Base-by-base conservation (phyloP, 2,888 invertebrate genomes). In the Noctua fimbriata region DNA sequence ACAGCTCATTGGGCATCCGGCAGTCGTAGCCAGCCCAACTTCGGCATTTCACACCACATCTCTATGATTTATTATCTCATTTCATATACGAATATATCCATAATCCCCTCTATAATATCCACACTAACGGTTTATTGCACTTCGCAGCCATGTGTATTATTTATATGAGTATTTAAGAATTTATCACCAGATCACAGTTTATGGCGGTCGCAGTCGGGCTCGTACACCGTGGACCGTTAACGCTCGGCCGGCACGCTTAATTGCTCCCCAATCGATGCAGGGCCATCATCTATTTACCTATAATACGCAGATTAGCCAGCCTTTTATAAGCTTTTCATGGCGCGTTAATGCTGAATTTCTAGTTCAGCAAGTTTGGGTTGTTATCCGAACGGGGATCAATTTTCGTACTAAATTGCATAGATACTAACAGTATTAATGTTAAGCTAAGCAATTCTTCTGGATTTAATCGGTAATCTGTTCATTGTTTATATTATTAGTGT, bases 261-360 rank as follows among this genome's bases (percentile, higher is more conserved):
- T 91, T 90, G 89, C 88, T 85, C 83, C 67, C 78, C 84, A 87
- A 89, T 89, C 88, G 84, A 87, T 87, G 74, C 81, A 78, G 52
- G 76, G 49, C 81, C 83, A 78, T 81, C 84, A 88, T 87, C 81
- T 87, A 86, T 83, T 84, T 84, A 84, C 76, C 78, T 88, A 84
- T 83, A 84, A 80, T 77, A 82, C 78, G 74, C 76, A 86, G 83
- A 86, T 88, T 88, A 86, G 85, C 76, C 73, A 70, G 55, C 74
- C 69, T 86, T 88, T 82, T 84, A 83, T 75, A 81, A 71, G 65
- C 72, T 67, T 78, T 81, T 79, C 73, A 83, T 79, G 55, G 55
- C 71, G 71, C 73, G 65, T 82, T 69, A 70, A 76, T 88, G 69
- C 66, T 47, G 70, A 73, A 36, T 72, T 79, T 69, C 70, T 69